These are phyloP conservation scores for Parauchenoglanis ngamensis DNA, from an alignment of 2,797 vertebrate species.

Conservation along the genomic window DNA sequence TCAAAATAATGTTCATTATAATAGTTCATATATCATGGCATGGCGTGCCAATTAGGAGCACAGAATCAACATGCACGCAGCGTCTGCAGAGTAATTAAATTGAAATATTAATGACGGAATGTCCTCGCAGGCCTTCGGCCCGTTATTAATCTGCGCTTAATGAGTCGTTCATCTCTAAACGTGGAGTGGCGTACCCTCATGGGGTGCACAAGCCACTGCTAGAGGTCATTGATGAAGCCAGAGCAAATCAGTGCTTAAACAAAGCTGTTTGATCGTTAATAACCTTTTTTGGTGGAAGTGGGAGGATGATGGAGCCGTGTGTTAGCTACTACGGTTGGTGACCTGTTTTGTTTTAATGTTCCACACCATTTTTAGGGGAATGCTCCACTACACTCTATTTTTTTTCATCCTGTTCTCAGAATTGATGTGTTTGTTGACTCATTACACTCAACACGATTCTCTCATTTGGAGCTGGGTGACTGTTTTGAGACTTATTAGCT, in stretches of 20 bases:
- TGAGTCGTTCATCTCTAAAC: slow-evolving; percentile 74
- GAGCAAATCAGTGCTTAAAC: neutral
- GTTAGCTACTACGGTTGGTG: neutral
- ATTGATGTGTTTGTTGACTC: slow-evolving; percentile 59
- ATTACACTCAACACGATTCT: slow-evolving; percentile 56
- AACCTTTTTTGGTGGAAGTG: neutral
- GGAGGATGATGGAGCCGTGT: neutral
- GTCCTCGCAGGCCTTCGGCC: slow-evolving; percentile 68
- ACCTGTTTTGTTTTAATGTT: neutral
- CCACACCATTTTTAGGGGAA: neutral
- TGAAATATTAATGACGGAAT: slow-evolving; percentile 77
- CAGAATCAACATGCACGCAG: slow-evolving; percentile 69
- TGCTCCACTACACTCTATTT: neutral
- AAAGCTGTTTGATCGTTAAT: neutral
- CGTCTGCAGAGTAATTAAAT: slow-evolving; percentile 72
- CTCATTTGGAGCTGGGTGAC: slow-evolving; percentile 65
- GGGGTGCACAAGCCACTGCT: slow-evolving; percentile 47
- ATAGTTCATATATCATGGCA: slow-evolving; percentile 74
- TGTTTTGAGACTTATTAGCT: slow-evolving; percentile 76
- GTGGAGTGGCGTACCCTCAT: slow-evolving; percentile 60
- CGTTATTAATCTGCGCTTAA: slow-evolving; percentile 77
- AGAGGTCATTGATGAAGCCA: slow-evolving; percentile 49
- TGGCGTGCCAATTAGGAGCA: slow-evolving; percentile 71
- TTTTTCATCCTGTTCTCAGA: slow-evolving; percentile 35
- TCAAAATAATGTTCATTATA: slow-evolving; percentile 72